Evolutionary conservation across 2,113 vertebrate genomes (phyloP), one percentile per base, ranked within the genome.

Genomic region (Danionella cerebrum): DNA sequence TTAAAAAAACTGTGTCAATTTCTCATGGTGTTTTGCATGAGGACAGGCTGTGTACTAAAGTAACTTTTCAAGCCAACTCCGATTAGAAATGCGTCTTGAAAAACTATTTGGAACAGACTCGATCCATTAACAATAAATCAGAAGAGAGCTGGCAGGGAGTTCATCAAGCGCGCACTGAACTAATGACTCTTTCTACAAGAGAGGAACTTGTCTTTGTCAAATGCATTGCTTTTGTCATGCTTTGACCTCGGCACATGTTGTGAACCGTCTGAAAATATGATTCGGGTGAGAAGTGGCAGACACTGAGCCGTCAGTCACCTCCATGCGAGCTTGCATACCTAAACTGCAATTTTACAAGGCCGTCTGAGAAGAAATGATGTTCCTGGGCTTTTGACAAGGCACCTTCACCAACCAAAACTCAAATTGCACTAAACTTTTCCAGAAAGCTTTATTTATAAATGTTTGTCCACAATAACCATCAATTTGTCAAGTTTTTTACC

Each of bases 381-480:
- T 58, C 50, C 33, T 35, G 9, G 57, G 58, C 11, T 47, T 58
- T 58, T 58, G 36, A 10, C 54, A 58, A 31, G 11, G 25, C 27
- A 45, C 42, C 29, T 7, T 19, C 22, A 59, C n/a, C n/a, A 52
- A 31, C 35, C 42, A 21, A 27, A 44, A 50, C 42, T 27, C 22
- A 58, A 39, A 59, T 68, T 50, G 38, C 14, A 8, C 38, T 65
- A 66, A 73, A 42, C 66, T 74, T 74, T 74, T 53, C 57, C 59
- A 2, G 18, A 65, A 19, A 33, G 16, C n/a, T 52, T 6, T 62
- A 59, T 8, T 45, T 48, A 62, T 38, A 31, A 25, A 21, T 3
- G 8, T 55, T 51, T 42, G 65, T 44, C 45, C 44, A 45, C 16
- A 29, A 14, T 29, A 42, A 18, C 38, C 6, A 59, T 59, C 36